Evolutionary conservation across 1,140 invertebrate genomes (phyloP).

Genomic region (Drosophila pseudoananassae): DNA sequence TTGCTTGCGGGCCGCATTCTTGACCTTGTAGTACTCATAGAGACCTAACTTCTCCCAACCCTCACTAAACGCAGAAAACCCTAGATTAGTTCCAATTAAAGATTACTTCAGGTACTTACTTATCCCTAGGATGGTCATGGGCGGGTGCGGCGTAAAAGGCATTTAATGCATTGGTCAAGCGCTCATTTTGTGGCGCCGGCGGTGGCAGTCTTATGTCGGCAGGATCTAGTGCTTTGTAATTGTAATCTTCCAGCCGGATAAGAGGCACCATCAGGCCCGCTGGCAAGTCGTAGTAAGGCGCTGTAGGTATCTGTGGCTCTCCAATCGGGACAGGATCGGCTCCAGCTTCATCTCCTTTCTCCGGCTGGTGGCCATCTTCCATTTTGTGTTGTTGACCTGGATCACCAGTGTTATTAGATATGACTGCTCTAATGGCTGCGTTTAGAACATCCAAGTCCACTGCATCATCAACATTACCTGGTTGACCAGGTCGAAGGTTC

Average conservation of each 20-base stretch:
- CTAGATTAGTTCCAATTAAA: background rate
- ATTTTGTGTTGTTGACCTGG: slow-evolving; percentile 27
- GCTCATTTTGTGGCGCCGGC: slow-evolving; percentile 96
- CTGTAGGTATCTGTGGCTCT: slow-evolving; percentile 93
- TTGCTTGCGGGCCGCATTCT: slow-evolving; percentile 94
- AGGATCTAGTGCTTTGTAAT: slow-evolving; percentile 95
- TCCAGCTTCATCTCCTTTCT: slow-evolving; percentile 19
- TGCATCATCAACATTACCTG: slow-evolving; percentile 24
- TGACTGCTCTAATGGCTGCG: slow-evolving; percentile 76
- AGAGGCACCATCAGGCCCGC: slow-evolving; percentile 96
- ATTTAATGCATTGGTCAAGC: slow-evolving; percentile 95
- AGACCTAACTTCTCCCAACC: slow-evolving; percentile 99
- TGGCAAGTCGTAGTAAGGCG: slow-evolving; percentile 98
- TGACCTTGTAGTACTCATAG: slow-evolving; percentile 99
- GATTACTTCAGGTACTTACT: slow-evolving; percentile 86
- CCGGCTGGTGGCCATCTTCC: slow-evolving; percentile 31
- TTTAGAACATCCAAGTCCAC: slow-evolving; percentile 65
- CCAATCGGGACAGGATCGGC: slow-evolving; percentile 60
- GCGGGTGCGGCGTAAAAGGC: slow-evolving; percentile 97
- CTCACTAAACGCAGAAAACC: slow-evolving; percentile 88
- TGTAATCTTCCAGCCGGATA: slow-evolving; percentile 94
- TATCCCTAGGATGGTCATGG: slow-evolving; percentile 96
- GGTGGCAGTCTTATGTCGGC: slow-evolving; percentile 95
- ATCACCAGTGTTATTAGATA: slow-evolving; percentile 57
- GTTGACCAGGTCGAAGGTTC: slow-evolving; percentile 26